These are phyloP conservation scores for Colletes collaris DNA, from an alignment of 2,888 invertebrate species.

Conservation along the genomic window DNA sequence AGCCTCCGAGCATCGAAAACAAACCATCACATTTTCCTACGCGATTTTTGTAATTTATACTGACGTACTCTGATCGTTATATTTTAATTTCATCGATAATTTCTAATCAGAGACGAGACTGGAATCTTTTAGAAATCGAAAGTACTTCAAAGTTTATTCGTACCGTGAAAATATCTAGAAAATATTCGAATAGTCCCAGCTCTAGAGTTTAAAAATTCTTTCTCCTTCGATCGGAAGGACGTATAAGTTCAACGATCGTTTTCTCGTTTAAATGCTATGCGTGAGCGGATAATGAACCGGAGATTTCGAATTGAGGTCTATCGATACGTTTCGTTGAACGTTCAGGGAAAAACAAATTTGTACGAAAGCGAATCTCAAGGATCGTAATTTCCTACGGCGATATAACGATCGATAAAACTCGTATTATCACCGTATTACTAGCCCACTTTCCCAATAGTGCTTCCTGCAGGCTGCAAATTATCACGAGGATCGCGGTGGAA, in stretches of 20 bases:
- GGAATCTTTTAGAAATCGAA: no score
- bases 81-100: no score
- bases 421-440: background rate
- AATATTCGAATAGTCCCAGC: no score
- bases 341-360: background rate
- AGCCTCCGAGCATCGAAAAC: background rate
- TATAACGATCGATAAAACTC: background rate
- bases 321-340: constrained; percentile 42
- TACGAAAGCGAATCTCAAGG: constrained; percentile 29
- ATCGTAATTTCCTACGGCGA: background rate
- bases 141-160: no score
- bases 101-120: no score
- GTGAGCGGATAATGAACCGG: background rate
- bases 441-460: background rate
- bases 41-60: no score
- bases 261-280: background rate
- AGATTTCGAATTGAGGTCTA: constrained; percentile 28
- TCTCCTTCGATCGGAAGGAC: no score
- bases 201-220: no score
- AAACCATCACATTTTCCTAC: background rate
- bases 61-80: no score
- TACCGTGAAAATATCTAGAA: no score
- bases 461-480: background rate
- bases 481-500: no score
- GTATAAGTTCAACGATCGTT: background rate